phyloP scores from a whole-genome alignment of 2,113 vertebrate genomes.

The Ramphastos sulfuratus region DNA sequence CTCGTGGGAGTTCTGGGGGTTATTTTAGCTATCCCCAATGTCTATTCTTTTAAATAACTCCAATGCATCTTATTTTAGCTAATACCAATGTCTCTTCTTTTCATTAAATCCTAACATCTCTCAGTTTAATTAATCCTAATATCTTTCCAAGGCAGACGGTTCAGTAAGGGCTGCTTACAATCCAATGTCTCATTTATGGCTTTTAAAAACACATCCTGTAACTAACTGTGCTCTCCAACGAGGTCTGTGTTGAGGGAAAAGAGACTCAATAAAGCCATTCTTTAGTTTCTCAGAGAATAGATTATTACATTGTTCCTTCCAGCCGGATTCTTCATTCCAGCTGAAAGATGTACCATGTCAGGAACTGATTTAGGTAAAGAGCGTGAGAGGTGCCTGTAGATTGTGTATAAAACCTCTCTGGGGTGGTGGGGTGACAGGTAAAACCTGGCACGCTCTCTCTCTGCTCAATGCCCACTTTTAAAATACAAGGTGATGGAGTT shows the following conservation, averaged over 20 bases:
- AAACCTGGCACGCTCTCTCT: background rate
- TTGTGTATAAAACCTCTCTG: background rate
- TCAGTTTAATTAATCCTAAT: background rate
- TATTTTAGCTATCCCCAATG: too few relatives aligned
- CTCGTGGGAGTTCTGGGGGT: background rate
- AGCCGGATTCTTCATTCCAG: background rate
- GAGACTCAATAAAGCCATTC: background rate
- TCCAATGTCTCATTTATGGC: slow-evolving; percentile 52
- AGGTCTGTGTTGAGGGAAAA: background rate
- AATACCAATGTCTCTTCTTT: background rate
- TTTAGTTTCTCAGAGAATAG: background rate
- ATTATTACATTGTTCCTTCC: background rate
- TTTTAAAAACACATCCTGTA: slow-evolving; percentile 25
- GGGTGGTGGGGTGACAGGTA: background rate
- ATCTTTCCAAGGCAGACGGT: background rate
- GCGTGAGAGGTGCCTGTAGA: background rate
- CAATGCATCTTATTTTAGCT: background rate
- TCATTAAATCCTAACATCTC: too few relatives aligned
- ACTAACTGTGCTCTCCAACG: background rate
- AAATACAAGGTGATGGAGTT: background rate
- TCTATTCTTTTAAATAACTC: too few relatives aligned
- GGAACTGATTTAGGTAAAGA: background rate
- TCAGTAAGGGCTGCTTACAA: slow-evolving; percentile 51
- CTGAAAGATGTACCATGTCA: slow-evolving; percentile 26
- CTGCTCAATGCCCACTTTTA: background rate